A percentile compares a stretch with the other conserved stretches of the same genome.
Evolutionary conservation across 2,888 invertebrate genomes (phyloP).

Genomic region (Pharmacophagus antenor): DNA sequence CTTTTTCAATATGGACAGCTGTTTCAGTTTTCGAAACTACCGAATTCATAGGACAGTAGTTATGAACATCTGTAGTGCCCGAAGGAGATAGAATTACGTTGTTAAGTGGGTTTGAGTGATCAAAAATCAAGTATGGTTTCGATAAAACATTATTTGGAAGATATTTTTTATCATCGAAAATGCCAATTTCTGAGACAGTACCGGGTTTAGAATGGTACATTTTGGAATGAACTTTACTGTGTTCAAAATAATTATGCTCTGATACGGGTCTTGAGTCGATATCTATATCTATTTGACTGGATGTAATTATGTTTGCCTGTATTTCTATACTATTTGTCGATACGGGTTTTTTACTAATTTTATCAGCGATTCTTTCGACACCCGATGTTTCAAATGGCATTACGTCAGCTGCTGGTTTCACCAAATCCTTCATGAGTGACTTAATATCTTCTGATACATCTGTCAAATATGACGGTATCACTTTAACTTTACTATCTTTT

Average conservation of each 20-base stretch:
- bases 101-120: constrained; percentile 63
- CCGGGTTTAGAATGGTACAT: not conserved
- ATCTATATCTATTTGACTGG: constrained; percentile 64
- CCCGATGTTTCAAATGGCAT: constrained; percentile 43
- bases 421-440: constrained; percentile 62
- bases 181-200: not conserved
- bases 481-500: constrained; percentile 50
- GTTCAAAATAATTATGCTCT: constrained; percentile 27
- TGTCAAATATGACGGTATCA: constrained; percentile 60
- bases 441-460: constrained; percentile 61
- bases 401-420: constrained; percentile 58
- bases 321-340: constrained; percentile 56
- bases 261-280: constrained; percentile 42
- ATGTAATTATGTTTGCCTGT: constrained; percentile 57
- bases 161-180: not conserved
- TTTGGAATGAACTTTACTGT: not conserved
- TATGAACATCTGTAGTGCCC: constrained; percentile 14
- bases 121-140: constrained; percentile 53
- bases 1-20: not conserved
- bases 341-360: constrained; percentile 34
- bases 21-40: not conserved
- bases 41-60: constrained; percentile 10
- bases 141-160: not conserved
- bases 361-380: constrained; percentile 30
- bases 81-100: constrained; percentile 50